These are phyloP conservation scores for Gymnogyps californianus DNA, from an alignment of 2,113 vertebrate genomes.

Conservation along the genomic window DNA sequence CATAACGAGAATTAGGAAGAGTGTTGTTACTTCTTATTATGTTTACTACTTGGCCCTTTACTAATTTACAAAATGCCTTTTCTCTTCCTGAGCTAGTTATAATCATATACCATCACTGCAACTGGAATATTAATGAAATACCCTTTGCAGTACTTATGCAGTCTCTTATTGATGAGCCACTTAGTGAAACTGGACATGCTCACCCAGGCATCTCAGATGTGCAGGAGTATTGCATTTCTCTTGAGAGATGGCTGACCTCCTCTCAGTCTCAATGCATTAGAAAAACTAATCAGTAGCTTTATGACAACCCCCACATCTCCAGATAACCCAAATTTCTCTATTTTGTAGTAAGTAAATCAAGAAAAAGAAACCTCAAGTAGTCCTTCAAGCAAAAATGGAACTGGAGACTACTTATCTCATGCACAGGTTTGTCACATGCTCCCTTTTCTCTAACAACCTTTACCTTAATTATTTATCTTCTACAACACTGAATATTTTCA, in stretches of 20 bases:
- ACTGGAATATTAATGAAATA: no score
- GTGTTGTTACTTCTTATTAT: no score
- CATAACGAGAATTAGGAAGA: fast-evolving
- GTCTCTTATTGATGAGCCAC: fast-evolving
- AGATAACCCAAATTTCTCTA: not conserved
- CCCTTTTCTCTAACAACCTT: not conserved
- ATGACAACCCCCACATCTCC: not conserved
- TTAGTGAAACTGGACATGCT: not conserved
- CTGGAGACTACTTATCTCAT: fast-evolving
- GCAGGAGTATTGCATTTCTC: not conserved
- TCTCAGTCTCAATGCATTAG: fast-evolving
- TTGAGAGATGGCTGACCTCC: not conserved
- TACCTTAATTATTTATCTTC: not conserved
- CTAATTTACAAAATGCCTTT: not conserved
- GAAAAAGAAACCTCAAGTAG: not conserved
- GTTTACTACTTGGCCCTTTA: not conserved
- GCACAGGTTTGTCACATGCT: not conserved
- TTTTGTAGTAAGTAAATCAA: not conserved
- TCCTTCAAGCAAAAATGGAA: not conserved
- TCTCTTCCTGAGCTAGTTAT: not conserved
- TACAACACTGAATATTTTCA: not conserved
- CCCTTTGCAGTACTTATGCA: fast-evolving
- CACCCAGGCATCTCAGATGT: fast-evolving
- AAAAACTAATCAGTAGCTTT: not conserved
- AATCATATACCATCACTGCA: fast-evolving